phyloP scores from a whole-genome alignment of 1,140 invertebrate genomes.

The Dreissena polymorpha region DNA sequence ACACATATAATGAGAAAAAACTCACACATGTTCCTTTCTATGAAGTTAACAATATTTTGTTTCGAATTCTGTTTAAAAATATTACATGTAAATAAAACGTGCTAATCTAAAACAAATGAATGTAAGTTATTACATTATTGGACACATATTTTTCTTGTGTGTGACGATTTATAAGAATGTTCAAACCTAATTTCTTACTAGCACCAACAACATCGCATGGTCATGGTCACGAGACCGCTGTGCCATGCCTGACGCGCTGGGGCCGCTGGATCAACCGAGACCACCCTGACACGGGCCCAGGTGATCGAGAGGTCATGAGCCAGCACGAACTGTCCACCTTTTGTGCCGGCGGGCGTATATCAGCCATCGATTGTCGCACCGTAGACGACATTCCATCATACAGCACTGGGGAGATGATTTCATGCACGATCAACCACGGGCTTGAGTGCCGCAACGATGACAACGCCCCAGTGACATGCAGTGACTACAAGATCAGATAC shows the following conservation, averaged over 20 bases:
- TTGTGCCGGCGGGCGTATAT: constrained; percentile 50
- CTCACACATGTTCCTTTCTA: too few species aligned
- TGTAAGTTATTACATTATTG: too few species aligned
- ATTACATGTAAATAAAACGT: too few species aligned
- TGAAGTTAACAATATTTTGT: too few species aligned
- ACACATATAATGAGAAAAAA: too few species aligned
- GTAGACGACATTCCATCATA: constrained; percentile 56
- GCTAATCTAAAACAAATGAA: too few species aligned
- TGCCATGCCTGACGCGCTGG: constrained; percentile 26
- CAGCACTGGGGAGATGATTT: constrained; percentile 68
- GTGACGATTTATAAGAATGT: too few species aligned
- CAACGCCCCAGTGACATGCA: constrained; percentile 70
- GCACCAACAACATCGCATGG: too few species aligned
- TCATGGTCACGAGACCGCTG: neutral
- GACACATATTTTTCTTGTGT: too few species aligned
- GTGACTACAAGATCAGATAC: constrained; percentile 80
- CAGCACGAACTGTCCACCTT: constrained; percentile 47
- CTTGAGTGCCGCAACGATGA: constrained; percentile 77
- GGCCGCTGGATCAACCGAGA: constrained; percentile 72
- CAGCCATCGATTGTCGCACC: constrained; percentile 44
- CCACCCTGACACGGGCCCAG: constrained; percentile 61
- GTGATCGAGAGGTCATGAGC: constrained; percentile 68
- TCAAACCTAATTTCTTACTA: too few species aligned
- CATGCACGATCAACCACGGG: constrained; percentile 77
- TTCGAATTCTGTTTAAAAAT: too few species aligned